Percentiles rank a stretch among this genome's conserved stretches.
Evolutionary conservation across 2,797 vertebrate genomes (phyloP).

Genomic region (Borostomias antarcticus): DNA sequence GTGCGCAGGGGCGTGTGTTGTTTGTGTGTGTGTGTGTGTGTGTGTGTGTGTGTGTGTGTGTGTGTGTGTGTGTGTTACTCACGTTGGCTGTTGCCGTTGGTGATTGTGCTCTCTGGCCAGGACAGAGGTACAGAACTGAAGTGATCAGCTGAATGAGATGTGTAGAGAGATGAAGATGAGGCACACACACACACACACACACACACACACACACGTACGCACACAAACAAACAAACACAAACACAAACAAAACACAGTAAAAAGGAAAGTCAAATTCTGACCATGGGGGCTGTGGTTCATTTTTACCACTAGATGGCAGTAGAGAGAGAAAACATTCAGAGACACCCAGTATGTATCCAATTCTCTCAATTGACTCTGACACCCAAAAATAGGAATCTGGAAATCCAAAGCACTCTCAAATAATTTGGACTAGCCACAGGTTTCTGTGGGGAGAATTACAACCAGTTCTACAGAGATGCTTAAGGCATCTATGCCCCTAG

Average conservation of each 20-base stretch:
- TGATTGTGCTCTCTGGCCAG: conserved; percentile 64
- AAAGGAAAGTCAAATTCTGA: not conserved
- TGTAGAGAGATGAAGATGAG: conserved; percentile 48
- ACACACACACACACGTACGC: conserved; percentile 28
- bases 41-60: too few species aligned
- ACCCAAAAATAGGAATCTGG: too few species aligned
- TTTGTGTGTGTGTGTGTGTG: too few species aligned
- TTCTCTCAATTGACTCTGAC: too few species aligned
- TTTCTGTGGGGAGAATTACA: not conserved
- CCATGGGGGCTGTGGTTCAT: not conserved
- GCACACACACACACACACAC: conserved; percentile 19
- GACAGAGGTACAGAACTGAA: conserved; percentile 56
- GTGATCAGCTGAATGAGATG: conserved; percentile 64
- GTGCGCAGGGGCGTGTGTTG: too few species aligned
- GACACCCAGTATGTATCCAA: too few species aligned
- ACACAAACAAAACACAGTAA: conserved; percentile 1
- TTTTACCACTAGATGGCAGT: conserved; percentile 40
- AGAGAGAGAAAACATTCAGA: conserved; percentile 8
- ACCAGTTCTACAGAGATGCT: too few species aligned
- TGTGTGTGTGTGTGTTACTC: conserved; percentile 53
- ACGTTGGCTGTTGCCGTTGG: conserved; percentile 61
- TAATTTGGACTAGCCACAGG: not conserved
- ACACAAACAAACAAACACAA: conserved; percentile 11
- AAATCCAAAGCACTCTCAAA: too few species aligned
- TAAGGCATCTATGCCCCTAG: not conserved